Base-by-base conservation (phyloP, 2,888 invertebrate species). In the Megastigmus dorsalis region DNA sequence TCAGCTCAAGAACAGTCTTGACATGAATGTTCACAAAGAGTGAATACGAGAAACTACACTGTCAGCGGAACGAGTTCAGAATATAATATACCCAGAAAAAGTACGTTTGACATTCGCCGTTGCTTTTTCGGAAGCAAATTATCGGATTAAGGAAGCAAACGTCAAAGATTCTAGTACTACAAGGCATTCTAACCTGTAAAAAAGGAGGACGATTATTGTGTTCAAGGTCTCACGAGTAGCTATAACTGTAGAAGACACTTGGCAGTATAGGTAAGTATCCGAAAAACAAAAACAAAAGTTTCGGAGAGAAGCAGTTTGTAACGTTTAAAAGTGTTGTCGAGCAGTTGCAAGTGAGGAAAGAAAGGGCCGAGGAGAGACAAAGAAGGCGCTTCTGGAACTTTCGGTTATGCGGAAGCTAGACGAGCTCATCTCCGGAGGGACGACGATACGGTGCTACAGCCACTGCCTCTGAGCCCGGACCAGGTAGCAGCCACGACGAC, bases 361-460 rank as follows among this genome's bases (percentile, higher is more conserved):
- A 30, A 15, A 30, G 36, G 1, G 33, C 3, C 36, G 23, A 57
- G 5, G 20, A 57, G 4, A n/a, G n/a, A n/a, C n/a, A n/a, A n/a
- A n/a, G 23, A 23, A 10, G 18, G 1, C 43, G 28, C 13, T n/a
- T 62, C 38, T 50, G 43, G 68, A 50, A 30, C 3, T 5, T 9
- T 59, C 26, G 74, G 69, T 74, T 74, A 74, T 74, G 74, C 68
- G 60, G 69, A 74, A 43, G 38, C 43, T 66, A 20, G 57, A 15
- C 45, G 7, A 48, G n/a, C n/a, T n/a, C 45, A 23, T 15, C 54
- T 28, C 52, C 18, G 26, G 28, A 57, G n/a, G 57, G 62, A 59
- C 62, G 55, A 48, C 57, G 55, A 62, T 52, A 57, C 66, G 7
- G 63, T 63, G 74, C 23, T 57, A 28, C 55, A 43, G 28, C 38